Evolutionary conservation across 1,140 invertebrate genomes (phyloP), one percentile per base, ranked within the genome.

Genomic region (Zaprionus ghesquierei): DNA sequence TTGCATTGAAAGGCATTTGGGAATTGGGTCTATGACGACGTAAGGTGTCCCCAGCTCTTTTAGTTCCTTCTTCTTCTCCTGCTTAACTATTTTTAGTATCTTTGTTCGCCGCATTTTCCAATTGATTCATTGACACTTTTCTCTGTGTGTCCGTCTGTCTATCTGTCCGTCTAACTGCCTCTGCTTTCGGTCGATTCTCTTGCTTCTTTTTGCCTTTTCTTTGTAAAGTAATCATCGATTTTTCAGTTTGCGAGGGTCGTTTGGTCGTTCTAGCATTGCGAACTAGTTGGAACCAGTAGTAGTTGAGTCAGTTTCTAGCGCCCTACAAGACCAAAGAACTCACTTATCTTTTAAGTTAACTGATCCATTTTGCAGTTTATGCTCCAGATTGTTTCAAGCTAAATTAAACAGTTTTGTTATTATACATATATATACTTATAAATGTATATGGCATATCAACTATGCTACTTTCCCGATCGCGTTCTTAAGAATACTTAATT

Each of bases 21-120:
- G 25, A 86, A 86, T 79, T 79, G 69, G 81, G 82, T 81, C 74
- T 87, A 85, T 85, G 81, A 86, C 81, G 73, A 58, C 49, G 50
- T 20, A 15, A 22, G 18, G 22, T 9, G 12, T 27, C 10, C 3
- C 60, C 41, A 22, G 1, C 23, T 25, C 23, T 50, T 25, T n/a
- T n/a, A n/a, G n/a, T n/a, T 5, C 23, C 20, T 15, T 12, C 29
- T 18, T 44, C 22, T 23, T 10, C n/a, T 15, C 1, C 3, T 22
- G n/a, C 35, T 5, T 31, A 18, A 22, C 38, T 75, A 56, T 74
- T 77, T 81, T 68, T 81, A 63, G 65, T 60, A 23, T 55, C 6
- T 25, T 38, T 63, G 49, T 44, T 27, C 35, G 31, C 53, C 35
- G 31, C 53, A 64, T 58, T 75, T 66, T 61, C 46, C 80, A 76